These are phyloP conservation scores for Himalopsyche phryganea DNA, from an alignment of 1,140 invertebrate species.

Conservation along the genomic window DNA sequence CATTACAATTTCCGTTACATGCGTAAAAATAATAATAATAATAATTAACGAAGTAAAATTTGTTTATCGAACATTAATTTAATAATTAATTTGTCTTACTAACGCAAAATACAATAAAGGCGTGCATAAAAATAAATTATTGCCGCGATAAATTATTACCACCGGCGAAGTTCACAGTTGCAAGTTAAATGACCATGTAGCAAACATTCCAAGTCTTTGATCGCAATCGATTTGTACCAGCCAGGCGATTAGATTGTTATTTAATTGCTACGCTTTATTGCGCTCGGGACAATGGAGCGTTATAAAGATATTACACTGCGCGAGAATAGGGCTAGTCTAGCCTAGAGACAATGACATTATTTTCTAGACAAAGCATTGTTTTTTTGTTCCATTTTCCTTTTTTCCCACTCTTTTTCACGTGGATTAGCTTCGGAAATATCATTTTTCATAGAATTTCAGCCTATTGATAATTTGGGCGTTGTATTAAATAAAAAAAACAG, in stretches of 20 bases:
- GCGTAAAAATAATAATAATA: background rate
- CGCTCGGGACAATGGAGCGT: constrained; percentile 1
- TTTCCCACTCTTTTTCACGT: too few species aligned
- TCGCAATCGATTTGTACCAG: constrained; percentile 13
- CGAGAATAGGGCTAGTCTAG: background rate
- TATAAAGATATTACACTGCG: constrained; percentile 1
- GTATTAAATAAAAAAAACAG: too few species aligned
- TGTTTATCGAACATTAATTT: background rate
- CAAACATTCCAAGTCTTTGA: constrained; percentile 17
- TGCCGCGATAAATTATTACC: constrained; percentile 18
- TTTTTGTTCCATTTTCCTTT: too few species aligned
- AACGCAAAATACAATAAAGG: constrained; percentile 5
- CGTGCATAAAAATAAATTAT: constrained; percentile 25
- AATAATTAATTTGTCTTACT: background rate
- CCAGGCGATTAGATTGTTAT: constrained; percentile 16
- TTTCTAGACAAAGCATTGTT: too few species aligned
- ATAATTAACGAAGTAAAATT: background rate
- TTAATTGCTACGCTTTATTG: constrained; percentile 14
- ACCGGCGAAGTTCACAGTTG: constrained; percentile 3
- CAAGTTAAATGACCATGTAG: background rate
- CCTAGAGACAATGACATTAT: too few species aligned
- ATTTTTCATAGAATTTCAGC: too few species aligned
- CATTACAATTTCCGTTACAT: background rate
- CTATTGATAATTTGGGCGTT: too few species aligned
- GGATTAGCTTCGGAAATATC: too few species aligned